Conservation (phyloP, 2,888 invertebrate species). For the Pantelozetes paolii region DNA sequence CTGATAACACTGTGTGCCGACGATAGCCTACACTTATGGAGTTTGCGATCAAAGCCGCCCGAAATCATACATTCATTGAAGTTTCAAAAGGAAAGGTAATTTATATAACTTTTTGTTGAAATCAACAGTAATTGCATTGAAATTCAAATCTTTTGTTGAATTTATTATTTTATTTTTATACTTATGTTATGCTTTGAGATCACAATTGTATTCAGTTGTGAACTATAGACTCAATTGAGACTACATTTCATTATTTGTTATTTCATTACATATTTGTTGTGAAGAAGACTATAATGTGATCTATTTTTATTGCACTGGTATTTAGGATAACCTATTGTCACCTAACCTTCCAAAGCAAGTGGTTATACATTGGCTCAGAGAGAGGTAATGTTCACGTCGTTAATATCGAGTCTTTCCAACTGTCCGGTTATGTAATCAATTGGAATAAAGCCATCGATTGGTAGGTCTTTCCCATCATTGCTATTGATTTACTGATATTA, state of each 20-base stretch:
- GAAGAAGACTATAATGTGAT: neutral
- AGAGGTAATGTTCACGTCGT: slow-evolving; percentile 96
- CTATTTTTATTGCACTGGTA: slow-evolving; percentile 35
- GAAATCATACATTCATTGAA: slow-evolving; percentile 94
- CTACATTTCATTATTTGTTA: neutral
- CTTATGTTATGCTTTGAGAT: no score
- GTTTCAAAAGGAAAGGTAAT: slow-evolving; percentile 86
- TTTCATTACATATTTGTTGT: neutral
- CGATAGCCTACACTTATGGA: slow-evolving; percentile 95
- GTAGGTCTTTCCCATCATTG: slow-evolving; percentile 62
- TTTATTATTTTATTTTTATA: no score
- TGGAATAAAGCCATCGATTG: slow-evolving; percentile 99
- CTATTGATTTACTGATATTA: neutral
- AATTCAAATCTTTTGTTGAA: no score
- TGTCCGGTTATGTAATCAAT: slow-evolving; percentile 98
- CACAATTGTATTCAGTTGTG: neutral
- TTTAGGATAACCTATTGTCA: slow-evolving; percentile 86
- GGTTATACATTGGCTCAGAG: slow-evolving; percentile 97
- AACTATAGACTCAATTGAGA: no score
- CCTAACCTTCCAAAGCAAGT: slow-evolving; percentile 94
- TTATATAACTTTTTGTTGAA: neutral
- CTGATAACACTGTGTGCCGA: slow-evolving; percentile 92
- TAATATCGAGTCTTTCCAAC: slow-evolving; percentile 88
- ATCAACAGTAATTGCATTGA: slow-evolving; percentile 19
- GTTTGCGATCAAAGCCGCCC: slow-evolving; percentile 77